Conservation (phyloP, 1,140 invertebrate genomes). For the Nylanderia fulva region DNA sequence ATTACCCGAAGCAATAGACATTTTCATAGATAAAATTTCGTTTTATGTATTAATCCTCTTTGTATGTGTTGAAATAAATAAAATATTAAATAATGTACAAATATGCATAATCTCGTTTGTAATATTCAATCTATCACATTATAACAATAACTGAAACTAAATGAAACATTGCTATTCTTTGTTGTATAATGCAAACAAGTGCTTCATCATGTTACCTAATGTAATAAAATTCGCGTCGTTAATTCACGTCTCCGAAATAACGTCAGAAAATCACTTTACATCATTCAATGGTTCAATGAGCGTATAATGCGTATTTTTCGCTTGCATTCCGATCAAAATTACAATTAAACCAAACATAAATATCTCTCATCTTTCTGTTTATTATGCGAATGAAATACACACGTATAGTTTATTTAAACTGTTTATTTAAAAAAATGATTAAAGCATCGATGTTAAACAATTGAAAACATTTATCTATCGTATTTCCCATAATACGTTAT, state of each 20-base stretch:
- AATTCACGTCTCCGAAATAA: not conserved
- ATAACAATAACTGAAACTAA: constrained; percentile 25
- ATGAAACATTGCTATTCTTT: not conserved
- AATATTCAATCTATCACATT: not conserved
- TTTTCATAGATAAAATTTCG: not conserved
- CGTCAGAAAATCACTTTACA: constrained; percentile 36
- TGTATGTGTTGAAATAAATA: not conserved
- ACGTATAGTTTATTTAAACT: constrained; percentile 14
- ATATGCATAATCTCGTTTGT: not conserved
- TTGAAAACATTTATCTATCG: not conserved
- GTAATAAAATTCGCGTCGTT: constrained; percentile 32
- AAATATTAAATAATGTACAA: not conserved
- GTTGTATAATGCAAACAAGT: constrained; percentile 1
- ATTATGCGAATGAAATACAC: not conserved
- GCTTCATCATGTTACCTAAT: constrained; percentile 13
- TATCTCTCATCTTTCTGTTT: constrained; percentile 5
- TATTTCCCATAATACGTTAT: not conserved
- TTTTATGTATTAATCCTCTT: not conserved
- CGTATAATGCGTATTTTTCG: constrained; percentile 18
- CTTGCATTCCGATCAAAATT: constrained; percentile 6
- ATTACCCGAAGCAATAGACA: not conserved
- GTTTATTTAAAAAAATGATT: constrained; percentile 3
- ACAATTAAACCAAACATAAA: constrained; percentile 24
- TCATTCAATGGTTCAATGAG: not conserved
- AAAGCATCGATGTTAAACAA: constrained; percentile 20